Base-by-base conservation (phyloP, 1,140 invertebrate genomes). In the Grapholita molesta region DNA sequence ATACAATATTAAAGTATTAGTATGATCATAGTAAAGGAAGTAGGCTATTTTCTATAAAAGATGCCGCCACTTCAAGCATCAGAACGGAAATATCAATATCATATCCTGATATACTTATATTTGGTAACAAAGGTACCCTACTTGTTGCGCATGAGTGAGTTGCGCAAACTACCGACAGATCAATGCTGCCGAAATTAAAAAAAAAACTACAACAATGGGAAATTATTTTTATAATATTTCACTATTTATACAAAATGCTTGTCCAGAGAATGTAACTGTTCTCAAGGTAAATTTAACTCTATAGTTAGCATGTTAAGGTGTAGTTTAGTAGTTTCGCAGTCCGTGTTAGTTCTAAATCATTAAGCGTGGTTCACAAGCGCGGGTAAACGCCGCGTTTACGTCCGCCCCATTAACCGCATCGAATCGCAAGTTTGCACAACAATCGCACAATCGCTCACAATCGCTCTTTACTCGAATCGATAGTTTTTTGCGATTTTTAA, bases 401-500 rank as follows among this genome's bases (percentile, higher is more conserved):
- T 83, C 79, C 84, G 86, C 79, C 82, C 87, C 87, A 91, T 91
- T 91, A 86, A 79, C 76, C 86, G 83, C 76, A 77, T 85, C 85
- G 80, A 84, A 89, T 89, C 80, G 80, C 74, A 75, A 89, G 87
- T 89, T 88, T 88, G 86, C 84, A 86, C 88, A 87, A 90, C 88
- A 90, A 83, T 72, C 65, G 68, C 15, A 48, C 42, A 48, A 48
- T 21, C 4, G 15, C 42, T 18, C 30, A 74, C 70, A 74, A 70
- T 83, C 80, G 81, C 70, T 84, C 80, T 90, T 89, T 89, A 89
- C 87, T 86, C 83, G 77, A 88, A 85, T 77, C 76, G 78, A 78
- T 80, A 72, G 80, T 84, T 89, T 90, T n/a, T 75, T 77, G 78
- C 75, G 78, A 83, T 88, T 85, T 88, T 87, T 79, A 86, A 88